Evolutionary conservation across 2,113 vertebrate genomes (phyloP), one percentile per base, ranked within the genome.

Genomic region (Propithecus coquereli): DNA sequence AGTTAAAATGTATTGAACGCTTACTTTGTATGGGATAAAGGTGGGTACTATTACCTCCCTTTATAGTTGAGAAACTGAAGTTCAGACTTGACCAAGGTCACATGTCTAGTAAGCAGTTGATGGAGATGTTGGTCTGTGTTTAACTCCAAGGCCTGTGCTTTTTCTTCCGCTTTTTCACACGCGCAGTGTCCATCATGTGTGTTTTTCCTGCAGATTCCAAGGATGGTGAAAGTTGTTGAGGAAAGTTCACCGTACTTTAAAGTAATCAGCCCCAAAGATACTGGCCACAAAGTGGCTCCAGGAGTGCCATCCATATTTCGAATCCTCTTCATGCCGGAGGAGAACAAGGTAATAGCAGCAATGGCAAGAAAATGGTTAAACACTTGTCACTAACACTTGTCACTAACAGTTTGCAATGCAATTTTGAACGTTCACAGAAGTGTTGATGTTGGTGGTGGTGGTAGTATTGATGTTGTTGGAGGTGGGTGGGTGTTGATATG

Each of bases 221-320:
- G 81, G 50, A 40, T 98, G 85, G 98, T 99, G 89, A 99, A 98
- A 94, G 87, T 99, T 5, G 65, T 98, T 80, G 98, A 98, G 94
- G 98, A 99, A 96, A 98, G 97, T 61, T 99, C 99, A 0, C 98
- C 99, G 5, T 98, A 99, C 71, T 99, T 99, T 97, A 97, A 94
- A 88, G 97, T 99, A 52, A 68, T 97, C 66, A 94, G 98, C 92
- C 98, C 99, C 66, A 96, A 87, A 20, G 96, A 98, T 3, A 95
- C 43, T 3, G 86, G 95, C 27, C 96, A 70, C 80, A 99, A 99
- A 85, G 98, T 99, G 2, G 99, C 99, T 16, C 98, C 99, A 3
- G 99, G 99, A 59, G 92, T 99, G 93, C 30, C 95, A 0, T 97
- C 95, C 4, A 96, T 96, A 0, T 99, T 99, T 96, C 98, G 87